A percentile compares a stretch with the other conserved stretches of the same genome.
phyloP scores from a whole-genome alignment of 2,888 invertebrate species.

The Hypomecis punctinalis region DNA sequence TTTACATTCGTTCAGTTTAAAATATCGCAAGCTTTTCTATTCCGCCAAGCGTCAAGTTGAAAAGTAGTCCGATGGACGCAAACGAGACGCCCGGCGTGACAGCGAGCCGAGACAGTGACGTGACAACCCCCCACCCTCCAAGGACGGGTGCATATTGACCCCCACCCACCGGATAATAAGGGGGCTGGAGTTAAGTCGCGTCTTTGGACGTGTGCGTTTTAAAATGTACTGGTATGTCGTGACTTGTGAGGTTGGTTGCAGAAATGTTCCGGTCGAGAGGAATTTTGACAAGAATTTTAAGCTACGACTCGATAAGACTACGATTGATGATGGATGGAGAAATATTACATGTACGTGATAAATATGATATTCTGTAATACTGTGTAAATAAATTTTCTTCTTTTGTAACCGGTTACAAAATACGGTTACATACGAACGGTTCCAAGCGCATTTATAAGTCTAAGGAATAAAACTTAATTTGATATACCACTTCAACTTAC shows the following conservation, averaged over 20 bases:
- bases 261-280: not conserved
- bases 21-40: slow-evolving; percentile 56
- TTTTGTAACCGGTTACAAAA: too few relatives aligned
- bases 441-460: too few relatives aligned
- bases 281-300: not conserved
- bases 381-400: too few relatives aligned
- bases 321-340: too few relatives aligned
- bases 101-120: slow-evolving; percentile 75
- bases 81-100: slow-evolving; percentile 73
- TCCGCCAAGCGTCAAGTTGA: slow-evolving; percentile 73
- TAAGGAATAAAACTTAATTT: too few relatives aligned
- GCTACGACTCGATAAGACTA: too few relatives aligned
- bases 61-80: slow-evolving; percentile 74
- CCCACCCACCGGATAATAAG: slow-evolving; percentile 74
- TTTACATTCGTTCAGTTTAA: slow-evolving; percentile 18
- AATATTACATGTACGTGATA: too few relatives aligned
- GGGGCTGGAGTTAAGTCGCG: slow-evolving; percentile 70
- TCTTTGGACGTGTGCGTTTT: slow-evolving; percentile 65
- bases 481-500: too few relatives aligned
- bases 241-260: not conserved
- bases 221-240: slow-evolving; percentile 33
- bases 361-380: too few relatives aligned
- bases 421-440: too few relatives aligned
- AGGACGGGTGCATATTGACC: slow-evolving; percentile 66
- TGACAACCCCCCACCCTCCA: slow-evolving; percentile 60